Percentiles rank a stretch among this genome's conserved stretches.
Conservation (phyloP, 2,888 invertebrate species). For the Melanotus villosus region DNA sequence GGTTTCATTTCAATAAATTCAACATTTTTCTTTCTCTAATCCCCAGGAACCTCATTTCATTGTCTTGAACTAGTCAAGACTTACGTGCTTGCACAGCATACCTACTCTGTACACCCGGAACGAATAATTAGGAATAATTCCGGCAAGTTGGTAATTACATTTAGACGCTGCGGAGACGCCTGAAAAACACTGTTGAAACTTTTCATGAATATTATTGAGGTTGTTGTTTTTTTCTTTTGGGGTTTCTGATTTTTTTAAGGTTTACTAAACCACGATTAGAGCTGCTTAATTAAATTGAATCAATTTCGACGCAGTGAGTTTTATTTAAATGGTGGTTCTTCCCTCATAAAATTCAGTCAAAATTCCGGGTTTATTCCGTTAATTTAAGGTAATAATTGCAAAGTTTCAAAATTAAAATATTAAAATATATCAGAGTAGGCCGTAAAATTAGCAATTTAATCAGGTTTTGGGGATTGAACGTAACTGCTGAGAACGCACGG, state of each 20-base stretch:
- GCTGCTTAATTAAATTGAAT: too few relatives aligned
- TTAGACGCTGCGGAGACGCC: conserved; percentile 38
- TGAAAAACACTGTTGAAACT: conserved; percentile 28
- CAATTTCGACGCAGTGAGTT: too few relatives aligned
- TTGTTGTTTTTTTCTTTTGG: conserved; percentile 18
- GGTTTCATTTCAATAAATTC: conserved; percentile 52
- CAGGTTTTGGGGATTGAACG: too few relatives aligned
- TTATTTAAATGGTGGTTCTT: too few relatives aligned
- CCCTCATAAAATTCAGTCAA: too few relatives aligned
- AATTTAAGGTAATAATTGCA: too few relatives aligned
- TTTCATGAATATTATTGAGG: conserved; percentile 27
- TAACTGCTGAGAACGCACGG: neutral
- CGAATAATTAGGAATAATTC: conserved; percentile 52
- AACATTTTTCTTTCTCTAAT: conserved; percentile 50
- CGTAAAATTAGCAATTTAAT: too few relatives aligned
- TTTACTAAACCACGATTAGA: too few relatives aligned
- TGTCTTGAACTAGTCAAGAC: conserved; percentile 41
- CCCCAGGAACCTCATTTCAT: conserved; percentile 43
- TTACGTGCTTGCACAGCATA: conserved; percentile 42
- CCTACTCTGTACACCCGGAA: conserved; percentile 37
- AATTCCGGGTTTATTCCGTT: too few relatives aligned
- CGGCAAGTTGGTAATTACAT: conserved; percentile 48
- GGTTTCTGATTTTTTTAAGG: conserved; percentile 18
- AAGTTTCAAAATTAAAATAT: too few relatives aligned
- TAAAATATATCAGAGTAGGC: too few relatives aligned